A percentile compares a stretch with the other conserved stretches of the same genome.
Conservation (phyloP, 2,113 vertebrate genomes). For the Mirounga angustirostris region DNA sequence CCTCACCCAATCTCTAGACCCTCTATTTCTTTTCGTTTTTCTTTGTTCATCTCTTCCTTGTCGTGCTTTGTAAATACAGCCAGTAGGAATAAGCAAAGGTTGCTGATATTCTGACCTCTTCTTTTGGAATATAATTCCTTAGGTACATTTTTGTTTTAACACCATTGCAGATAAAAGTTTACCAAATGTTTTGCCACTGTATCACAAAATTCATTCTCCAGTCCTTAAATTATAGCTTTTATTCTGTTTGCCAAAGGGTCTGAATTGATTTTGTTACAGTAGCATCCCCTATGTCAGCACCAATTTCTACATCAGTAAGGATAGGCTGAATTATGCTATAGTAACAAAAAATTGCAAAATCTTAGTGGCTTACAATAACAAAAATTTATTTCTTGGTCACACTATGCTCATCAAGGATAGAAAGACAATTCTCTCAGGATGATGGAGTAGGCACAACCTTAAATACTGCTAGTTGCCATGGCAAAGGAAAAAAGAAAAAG, state of each 20-base stretch:
- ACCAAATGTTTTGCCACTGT: background rate
- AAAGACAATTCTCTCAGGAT: background rate
- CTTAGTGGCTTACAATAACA: background rate
- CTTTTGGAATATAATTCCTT: background rate
- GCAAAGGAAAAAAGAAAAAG: rapidly evolving
- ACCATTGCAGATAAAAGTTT: background rate
- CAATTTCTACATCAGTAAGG: background rate
- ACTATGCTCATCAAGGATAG: background rate
- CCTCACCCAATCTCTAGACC: background rate
- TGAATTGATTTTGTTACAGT: background rate
- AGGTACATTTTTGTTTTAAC: background rate
- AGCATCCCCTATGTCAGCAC: background rate
- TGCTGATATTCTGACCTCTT: background rate
- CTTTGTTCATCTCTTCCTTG: background rate
- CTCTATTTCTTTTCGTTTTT: background rate
- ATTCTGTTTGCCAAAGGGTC: background rate
- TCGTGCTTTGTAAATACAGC: background rate
- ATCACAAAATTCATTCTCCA: background rate
- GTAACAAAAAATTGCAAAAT: background rate
- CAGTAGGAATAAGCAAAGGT: background rate
- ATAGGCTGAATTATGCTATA: background rate
- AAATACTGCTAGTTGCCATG: background rate
- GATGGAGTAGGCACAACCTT: background rate
- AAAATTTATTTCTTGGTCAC: background rate
- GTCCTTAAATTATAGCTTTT: background rate